Evolutionary conservation across 2,797 vertebrate species (phyloP).

Genomic region (Pelobates cultripes): DNA sequence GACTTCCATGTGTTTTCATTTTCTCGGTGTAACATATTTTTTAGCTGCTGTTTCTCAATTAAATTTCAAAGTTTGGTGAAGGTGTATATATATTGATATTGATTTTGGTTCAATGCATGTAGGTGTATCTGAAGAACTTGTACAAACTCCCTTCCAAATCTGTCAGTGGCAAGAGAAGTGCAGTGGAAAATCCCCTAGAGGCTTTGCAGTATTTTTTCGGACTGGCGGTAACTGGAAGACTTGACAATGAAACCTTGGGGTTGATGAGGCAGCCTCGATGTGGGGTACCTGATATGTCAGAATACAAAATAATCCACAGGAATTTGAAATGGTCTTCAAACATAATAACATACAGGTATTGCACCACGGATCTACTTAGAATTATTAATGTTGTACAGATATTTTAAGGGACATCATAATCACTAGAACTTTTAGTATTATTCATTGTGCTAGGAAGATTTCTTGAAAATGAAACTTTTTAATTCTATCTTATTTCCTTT

Average conservation of each 20-base stretch:
- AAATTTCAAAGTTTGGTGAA: too few relatives aligned
- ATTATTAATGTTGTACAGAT: too few relatives aligned
- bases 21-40: too few relatives aligned
- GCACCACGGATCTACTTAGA: not conserved
- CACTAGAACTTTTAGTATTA: too few relatives aligned
- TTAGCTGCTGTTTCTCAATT: too few relatives aligned
- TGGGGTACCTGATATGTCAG: constrained; percentile 19
- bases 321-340: constrained; percentile 68
- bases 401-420: too few relatives aligned
- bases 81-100: not conserved
- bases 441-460: too few relatives aligned
- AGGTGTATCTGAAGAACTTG: constrained; percentile 29
- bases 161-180: constrained; percentile 16
- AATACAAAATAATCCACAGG: constrained; percentile 60
- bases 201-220: constrained; percentile 35
- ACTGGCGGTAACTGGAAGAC: constrained; percentile 11
- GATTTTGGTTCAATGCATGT: constrained; percentile 13
- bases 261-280: constrained; percentile 29
- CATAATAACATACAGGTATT: constrained; percentile 69
- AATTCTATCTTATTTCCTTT: too few relatives aligned
- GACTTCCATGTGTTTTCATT: too few relatives aligned
- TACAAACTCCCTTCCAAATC: constrained; percentile 11
- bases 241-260: constrained; percentile 12
- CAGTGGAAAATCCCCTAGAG: not conserved
- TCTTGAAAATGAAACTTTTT: too few relatives aligned